Evolutionary conservation across 35 echinoderm and acorn worm genomes (phyloP).

Genomic region (Acanthaster planci): DNA sequence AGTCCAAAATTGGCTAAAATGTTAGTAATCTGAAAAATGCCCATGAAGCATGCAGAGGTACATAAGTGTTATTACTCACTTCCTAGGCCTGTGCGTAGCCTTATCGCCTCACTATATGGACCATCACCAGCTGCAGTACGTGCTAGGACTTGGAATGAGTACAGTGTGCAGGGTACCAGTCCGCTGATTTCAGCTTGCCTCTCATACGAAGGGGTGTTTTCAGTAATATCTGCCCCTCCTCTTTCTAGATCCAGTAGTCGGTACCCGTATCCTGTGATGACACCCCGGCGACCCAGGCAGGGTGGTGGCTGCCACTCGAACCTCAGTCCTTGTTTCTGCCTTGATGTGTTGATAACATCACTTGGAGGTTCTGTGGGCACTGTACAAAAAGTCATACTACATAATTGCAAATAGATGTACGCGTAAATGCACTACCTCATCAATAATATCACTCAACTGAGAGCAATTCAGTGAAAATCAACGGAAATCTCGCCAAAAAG

Average conservation of each 20-base stretch:
- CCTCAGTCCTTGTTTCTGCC: neutral
- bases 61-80: neutral
- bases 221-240: neutral
- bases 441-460: too few relatives aligned
- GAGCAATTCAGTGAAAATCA: too few relatives aligned
- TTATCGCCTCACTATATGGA: neutral
- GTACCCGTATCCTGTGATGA: neutral
- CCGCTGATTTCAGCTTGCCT: neutral
- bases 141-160: conserved; percentile 12
- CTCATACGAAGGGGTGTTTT: neutral
- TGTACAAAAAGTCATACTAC: neutral
- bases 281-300: neutral
- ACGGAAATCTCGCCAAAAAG: too few relatives aligned
- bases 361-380: neutral
- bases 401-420: too few relatives aligned
- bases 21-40: too few relatives aligned
- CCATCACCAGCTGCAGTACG: conserved; percentile 6
- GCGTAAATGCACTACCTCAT: too few relatives aligned
- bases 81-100: neutral
- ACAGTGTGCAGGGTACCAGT: neutral
- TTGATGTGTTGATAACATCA: neutral
- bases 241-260: neutral
- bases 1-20: too few relatives aligned
- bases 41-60: too few relatives aligned
- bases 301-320: neutral